Evolutionary conservation across 2,888 invertebrate genomes (phyloP), one percentile per base, ranked within the genome.

Genomic region (Cosmia trapezina): DNA sequence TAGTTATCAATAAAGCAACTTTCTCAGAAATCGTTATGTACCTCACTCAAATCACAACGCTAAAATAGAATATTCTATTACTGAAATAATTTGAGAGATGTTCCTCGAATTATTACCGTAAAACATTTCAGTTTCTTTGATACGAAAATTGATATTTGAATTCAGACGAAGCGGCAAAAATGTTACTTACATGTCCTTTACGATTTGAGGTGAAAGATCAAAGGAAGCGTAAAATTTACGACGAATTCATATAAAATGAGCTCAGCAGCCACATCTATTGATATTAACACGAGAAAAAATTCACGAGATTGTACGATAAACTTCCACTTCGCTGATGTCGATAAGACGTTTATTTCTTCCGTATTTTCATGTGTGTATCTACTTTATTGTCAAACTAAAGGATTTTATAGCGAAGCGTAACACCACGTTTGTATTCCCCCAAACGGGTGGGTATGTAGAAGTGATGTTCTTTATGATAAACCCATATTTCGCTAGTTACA

Each of bases 231-330:
- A 86, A 88, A 89, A 78, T 87, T 89, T 87, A 83, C 83, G 86
- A 84, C 77, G 76, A 87, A 87, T 84, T 89, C 86, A 87, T 88
- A 86, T 78, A 81, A 86, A 87, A 90, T 86, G 90, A 86, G 86
- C 84, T 84, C 85, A 86, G 86, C 86, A 83, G 86, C 75, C 75
- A 78, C 77, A 79, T 70, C 78, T 81, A 87, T 86, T 86, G 86
- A 87, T 85, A 88, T 86, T 83, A 88, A 81, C 81, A 80, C 71
- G 71, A 69, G 70, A 68, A 83, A 85, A 51, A 85, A 80, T 81
- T 84, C 78, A 73, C 73, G 56, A 79, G 83, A 80, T 82, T 84
- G 83, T 63, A 67, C 76, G 79, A 75, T 78, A 71, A 75, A 73
- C 51, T 85, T 78, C 67, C 77, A 85, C 72, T 70, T 60, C 59